Percentiles rank a stretch among this genome's conserved stretches.
Conservation (phyloP, 2,888 invertebrate genomes). For the Heliconius ethilla region DNA sequence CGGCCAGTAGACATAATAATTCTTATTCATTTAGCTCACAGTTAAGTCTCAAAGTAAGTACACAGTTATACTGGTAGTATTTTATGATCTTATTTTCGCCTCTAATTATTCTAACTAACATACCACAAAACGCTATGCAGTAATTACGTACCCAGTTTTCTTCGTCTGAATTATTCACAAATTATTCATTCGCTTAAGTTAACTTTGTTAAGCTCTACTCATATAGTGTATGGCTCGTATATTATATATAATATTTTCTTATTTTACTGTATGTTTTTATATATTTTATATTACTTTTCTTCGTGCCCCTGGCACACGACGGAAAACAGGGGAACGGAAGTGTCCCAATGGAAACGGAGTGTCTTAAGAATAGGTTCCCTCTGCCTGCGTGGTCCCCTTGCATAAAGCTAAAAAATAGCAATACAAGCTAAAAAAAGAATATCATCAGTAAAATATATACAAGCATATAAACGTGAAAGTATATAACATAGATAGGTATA, state of each 20-base stretch:
- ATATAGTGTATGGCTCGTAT: not conserved
- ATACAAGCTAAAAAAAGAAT: no score
- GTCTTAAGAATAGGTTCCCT: no score
- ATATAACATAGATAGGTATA: no score
- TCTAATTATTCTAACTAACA: conserved; percentile 63
- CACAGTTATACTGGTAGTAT: conserved; percentile 41
- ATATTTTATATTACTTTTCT: no score
- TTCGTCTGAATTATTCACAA: conserved; percentile 46
- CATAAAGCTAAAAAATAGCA: no score
- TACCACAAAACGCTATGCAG: conserved; percentile 56
- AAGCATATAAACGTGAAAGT: no score
- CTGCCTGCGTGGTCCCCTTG: no score
- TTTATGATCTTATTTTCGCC: conserved; percentile 55
- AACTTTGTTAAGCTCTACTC: conserved; percentile 19
- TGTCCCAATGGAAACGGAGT: no score
- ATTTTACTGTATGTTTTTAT: not conserved
- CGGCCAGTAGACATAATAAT: conserved; percentile 18
- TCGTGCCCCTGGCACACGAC: no score
- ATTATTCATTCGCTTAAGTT: conserved; percentile 29
- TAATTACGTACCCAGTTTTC: conserved; percentile 56
- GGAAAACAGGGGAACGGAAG: no score
- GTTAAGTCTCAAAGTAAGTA: no score
- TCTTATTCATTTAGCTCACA: conserved; percentile 19
- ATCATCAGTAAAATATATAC: no score
- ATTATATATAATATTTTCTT: not conserved